Evolutionary conservation across 2,797 vertebrate genomes (phyloP).

Genomic region (Acomys russatus): DNA sequence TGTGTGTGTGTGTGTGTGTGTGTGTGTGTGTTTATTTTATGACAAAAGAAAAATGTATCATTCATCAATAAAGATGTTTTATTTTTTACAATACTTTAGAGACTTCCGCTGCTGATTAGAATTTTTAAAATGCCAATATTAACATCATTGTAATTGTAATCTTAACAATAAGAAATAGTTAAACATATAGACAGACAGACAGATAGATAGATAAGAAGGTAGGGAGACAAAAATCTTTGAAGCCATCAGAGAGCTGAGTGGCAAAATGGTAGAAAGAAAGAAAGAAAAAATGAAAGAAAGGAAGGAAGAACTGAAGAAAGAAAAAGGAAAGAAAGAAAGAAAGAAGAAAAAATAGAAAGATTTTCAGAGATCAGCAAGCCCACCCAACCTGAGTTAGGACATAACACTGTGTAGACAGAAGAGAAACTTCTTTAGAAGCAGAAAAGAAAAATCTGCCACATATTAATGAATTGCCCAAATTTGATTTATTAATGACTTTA

Average conservation of each 20-base stretch:
- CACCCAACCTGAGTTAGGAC: background rate
- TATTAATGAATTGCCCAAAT: background rate
- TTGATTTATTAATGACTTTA: background rate
- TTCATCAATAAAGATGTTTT: slow-evolving; percentile 33
- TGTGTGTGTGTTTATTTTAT: background rate
- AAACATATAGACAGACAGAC: background rate
- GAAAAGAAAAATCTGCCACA: background rate
- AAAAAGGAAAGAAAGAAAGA: background rate
- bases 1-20: no score
- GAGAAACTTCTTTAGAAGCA: background rate
- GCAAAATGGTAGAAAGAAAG: background rate
- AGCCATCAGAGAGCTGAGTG: background rate
- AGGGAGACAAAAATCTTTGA: background rate
- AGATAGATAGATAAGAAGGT: background rate
- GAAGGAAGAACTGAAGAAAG: background rate
- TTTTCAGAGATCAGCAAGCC: background rate
- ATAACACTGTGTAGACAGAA: background rate
- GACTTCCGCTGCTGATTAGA: background rate
- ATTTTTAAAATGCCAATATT: background rate
- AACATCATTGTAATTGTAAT: background rate
- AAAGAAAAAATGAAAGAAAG: background rate
- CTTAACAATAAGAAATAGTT: background rate
- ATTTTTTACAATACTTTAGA: slow-evolving; percentile 25
- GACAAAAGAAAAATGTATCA: background rate
- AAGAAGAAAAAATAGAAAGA: background rate